Conservation (phyloP, 2,113 vertebrate genomes). For the Arvicanthis niloticus region DNA sequence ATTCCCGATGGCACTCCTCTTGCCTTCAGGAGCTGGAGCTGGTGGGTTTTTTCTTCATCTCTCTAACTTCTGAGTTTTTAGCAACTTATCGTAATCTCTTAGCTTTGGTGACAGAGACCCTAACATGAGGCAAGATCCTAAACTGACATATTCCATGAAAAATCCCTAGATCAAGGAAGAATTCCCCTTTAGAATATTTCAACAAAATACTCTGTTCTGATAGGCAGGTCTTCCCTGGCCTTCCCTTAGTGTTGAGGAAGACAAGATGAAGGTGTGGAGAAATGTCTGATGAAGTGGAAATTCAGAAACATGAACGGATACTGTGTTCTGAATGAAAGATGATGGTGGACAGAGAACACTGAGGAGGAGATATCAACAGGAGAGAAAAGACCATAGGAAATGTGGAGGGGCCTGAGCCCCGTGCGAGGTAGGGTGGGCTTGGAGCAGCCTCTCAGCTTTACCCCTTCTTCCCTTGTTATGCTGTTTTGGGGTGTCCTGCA, state of each 20-base stretch:
- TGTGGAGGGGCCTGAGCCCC: neutral
- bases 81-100: neutral
- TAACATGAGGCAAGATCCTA: neutral
- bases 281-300: neutral
- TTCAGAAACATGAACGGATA: neutral
- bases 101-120: neutral
- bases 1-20: conserved; percentile 36
- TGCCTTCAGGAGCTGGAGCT: conserved; percentile 10
- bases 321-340: neutral
- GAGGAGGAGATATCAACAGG: no score
- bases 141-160: neutral
- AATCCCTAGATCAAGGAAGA: conserved; percentile 5
- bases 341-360: neutral
- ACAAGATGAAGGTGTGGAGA: neutral
- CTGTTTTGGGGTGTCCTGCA: neutral
- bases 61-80: neutral
- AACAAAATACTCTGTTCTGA: neutral
- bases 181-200: neutral
- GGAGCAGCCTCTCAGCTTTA: neutral
- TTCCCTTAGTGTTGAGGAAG: neutral
- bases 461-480: neutral
- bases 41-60: neutral
- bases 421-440: neutral
- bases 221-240: neutral
- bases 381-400: neutral